Evolutionary conservation across 92 coral and sea anemone genomes (phyloP).

Genomic region (Epizoanthus stellaris): DNA sequence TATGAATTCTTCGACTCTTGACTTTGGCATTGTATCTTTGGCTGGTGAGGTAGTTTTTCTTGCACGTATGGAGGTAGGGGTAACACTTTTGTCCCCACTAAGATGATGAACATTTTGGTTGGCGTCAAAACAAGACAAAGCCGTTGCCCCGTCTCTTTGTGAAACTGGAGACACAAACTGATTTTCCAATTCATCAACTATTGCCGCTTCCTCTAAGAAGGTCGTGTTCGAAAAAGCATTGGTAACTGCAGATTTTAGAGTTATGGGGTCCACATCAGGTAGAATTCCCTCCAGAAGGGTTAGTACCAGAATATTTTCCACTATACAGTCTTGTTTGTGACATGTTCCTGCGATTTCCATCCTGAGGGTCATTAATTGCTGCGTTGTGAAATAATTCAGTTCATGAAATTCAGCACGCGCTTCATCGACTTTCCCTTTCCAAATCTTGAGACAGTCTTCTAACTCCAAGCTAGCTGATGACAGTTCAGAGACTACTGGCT

Average conservation of each 20-base stretch:
- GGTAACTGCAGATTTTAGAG: conserved; percentile 50
- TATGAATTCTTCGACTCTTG: conserved; percentile 14
- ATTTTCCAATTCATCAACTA: neutral
- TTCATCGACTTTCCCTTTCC: conserved; percentile 66
- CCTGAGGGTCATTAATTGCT: conserved; percentile 74
- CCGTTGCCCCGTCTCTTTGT: neutral
- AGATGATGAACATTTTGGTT: neutral
- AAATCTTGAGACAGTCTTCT: conserved; percentile 59
- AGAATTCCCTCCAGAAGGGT: conserved; percentile 75
- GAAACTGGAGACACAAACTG: neutral
- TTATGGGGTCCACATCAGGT: conserved; percentile 52
- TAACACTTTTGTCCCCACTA: neutral
- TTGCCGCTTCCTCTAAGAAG: conserved; percentile 10
- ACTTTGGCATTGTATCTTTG: neutral
- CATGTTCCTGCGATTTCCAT: conserved; percentile 69
- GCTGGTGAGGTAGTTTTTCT: neutral
- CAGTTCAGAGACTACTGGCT: conserved; percentile 55
- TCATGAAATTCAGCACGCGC: conserved; percentile 57
- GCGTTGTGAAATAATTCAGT: conserved; percentile 78
- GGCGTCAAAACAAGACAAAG: neutral
- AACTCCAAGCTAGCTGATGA: conserved; percentile 50
- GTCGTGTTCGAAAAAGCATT: conserved; percentile 1
- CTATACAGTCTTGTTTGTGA: conserved; percentile 30
- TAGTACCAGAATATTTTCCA: conserved; percentile 57
- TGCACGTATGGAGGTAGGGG: neutral